Base-by-base conservation (phyloP, 2,888 invertebrate species). In the Trachelus stipa region DNA sequence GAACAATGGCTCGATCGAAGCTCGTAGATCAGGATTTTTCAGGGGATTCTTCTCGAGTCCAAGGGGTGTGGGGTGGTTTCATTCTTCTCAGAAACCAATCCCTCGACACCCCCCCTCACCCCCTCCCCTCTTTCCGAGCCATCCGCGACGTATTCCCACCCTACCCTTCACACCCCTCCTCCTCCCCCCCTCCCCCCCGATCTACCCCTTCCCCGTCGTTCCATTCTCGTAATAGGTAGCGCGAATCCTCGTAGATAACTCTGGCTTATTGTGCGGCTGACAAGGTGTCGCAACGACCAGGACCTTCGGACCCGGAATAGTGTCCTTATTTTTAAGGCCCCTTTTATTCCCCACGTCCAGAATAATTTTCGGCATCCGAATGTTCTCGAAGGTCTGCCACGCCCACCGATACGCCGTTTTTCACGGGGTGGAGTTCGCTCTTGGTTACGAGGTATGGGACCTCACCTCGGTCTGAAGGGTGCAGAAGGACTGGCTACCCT, bases 181-280 rank as follows among this genome's bases (percentile, higher is more conserved):
- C 69, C 69, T 12, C 31, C 69, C 23, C 69, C 3, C 12, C 15
- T 6, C n/a, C 1, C 40, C 15, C 30, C 1, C 11, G 11, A 12
- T n/a, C 15, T 71, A 71, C 71, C 30, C 71, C 71, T 23, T 33
- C 71, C 71, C 9, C 3, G 12, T 15, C 40, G 4, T 40, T 15
- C 15, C 40, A 40, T 15, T 15, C 40, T 40, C 15, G 40, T 40
- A 40, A 40, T 40, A 40, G 40, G 40, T 6, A 40, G 15, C 40
- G 83, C 83, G 85, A 88, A 87, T 86, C 85, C 82, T 85, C 85
- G 85, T 90, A 88, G 87, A 90, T 90, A 90, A 90, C 88, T 85
- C 84, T 83, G 83, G 79, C 86, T 87, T 87, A 89, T 89, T 89
- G 89, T 90, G 87, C 80, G 86, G 82, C 77, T 88, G 88, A 88